A percentile compares a stretch with the other conserved stretches of the same genome.
Conservation (phyloP, 2,797 vertebrate species). For the Prionace glauca region DNA sequence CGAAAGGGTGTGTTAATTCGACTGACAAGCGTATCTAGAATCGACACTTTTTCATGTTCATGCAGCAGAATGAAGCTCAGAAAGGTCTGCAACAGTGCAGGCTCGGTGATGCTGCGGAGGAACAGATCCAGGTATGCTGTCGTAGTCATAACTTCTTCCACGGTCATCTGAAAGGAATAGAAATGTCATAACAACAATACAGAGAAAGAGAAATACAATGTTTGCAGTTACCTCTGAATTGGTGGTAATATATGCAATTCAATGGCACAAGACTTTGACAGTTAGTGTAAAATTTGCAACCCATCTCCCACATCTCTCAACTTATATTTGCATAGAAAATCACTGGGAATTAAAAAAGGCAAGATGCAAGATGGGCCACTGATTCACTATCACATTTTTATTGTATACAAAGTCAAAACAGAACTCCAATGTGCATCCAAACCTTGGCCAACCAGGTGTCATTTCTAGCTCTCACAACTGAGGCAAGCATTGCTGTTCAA, state of each 20-base stretch:
- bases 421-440: background rate
- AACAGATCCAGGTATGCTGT: conserved; percentile 95
- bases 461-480: background rate
- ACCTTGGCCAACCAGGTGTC: background rate
- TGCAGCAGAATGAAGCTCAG: conserved; percentile 90
- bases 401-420: background rate
- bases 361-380: background rate
- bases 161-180: conserved; percentile 65
- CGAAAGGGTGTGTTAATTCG: conserved; percentile 94
- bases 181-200: background rate
- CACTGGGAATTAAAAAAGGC: background rate
- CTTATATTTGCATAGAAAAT: background rate
- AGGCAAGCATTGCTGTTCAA: background rate
- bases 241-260: background rate
- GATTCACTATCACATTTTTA: background rate
- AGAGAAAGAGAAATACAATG: background rate
- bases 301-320: background rate
- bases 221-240: background rate
- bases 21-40: conserved; percentile 89
- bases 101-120: conserved; percentile 80
- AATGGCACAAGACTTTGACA: background rate
- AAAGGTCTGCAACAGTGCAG: conserved; percentile 85
- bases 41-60: conserved; percentile 82
- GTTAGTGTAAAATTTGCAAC: background rate
- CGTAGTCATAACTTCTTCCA: conserved; percentile 97